These are phyloP conservation scores for Drosophila ezoana DNA, from an alignment of 2,888 invertebrate species.

Conservation along the genomic window DNA sequence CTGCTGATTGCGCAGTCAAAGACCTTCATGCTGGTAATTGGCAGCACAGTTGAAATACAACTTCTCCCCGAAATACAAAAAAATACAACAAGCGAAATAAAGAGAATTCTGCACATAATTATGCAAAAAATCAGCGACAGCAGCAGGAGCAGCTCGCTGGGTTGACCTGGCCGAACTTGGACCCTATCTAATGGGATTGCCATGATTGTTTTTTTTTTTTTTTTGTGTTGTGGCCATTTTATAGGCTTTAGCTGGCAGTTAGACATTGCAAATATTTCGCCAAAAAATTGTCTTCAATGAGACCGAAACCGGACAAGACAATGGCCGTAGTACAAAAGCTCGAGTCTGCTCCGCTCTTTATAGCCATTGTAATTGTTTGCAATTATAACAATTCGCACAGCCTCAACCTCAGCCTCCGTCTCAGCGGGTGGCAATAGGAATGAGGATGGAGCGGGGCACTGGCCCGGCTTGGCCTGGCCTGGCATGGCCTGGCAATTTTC, in stretches of 20 bases:
- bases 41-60: conserved; percentile 55
- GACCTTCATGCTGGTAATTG: conserved; percentile 77
- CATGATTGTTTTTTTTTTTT: conserved; percentile 33
- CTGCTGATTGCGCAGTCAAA: conserved; percentile 74
- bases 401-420: conserved; percentile 36
- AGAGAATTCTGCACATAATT: conserved; percentile 69
- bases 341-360: conserved; percentile 45
- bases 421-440: conserved; percentile 67
- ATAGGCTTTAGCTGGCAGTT: conserved; percentile 44
- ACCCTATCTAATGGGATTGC: conserved; percentile 68
- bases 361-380: conserved; percentile 75
- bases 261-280: conserved; percentile 45
- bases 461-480: conserved; percentile 11
- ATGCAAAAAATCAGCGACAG: conserved; percentile 57
- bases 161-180: conserved; percentile 62
- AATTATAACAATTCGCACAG: conserved; percentile 75
- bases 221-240: conserved; percentile 44
- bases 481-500: conserved; percentile 57
- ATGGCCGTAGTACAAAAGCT: conserved; percentile 44
- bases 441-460: conserved; percentile 39
- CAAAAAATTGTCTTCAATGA: conserved; percentile 53
- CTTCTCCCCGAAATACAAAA: conserved; percentile 39
- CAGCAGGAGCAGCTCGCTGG: conserved; percentile 45
- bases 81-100: conserved; percentile 28
- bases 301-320: conserved; percentile 58